A percentile compares a stretch with the other conserved stretches of the same genome.
These are phyloP conservation scores for Nipponacmea schrenckii DNA, from an alignment of 2,888 invertebrate species.

Conservation along the genomic window DNA sequence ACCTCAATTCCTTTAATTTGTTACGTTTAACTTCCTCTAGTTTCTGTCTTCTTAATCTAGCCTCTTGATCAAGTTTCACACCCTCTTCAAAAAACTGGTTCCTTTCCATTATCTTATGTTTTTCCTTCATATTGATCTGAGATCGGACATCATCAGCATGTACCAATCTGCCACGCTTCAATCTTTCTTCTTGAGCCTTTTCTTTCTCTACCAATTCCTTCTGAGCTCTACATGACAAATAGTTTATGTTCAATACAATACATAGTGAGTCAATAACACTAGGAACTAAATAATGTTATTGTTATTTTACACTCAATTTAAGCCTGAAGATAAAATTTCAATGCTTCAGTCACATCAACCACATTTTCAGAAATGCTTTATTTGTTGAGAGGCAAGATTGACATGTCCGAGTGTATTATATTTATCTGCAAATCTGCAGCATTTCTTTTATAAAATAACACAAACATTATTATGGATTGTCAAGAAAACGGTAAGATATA, in stretches of 20 bases:
- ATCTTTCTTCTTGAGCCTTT: constrained; percentile 55
- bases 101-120: constrained; percentile 60
- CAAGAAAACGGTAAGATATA: neutral
- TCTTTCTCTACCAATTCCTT: constrained; percentile 67
- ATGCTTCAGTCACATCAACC: no score
- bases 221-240: constrained; percentile 59
- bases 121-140: constrained; percentile 67
- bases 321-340: neutral
- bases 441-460: no score
- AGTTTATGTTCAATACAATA: neutral
- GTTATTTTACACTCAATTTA: no score
- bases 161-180: constrained; percentile 42
- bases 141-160: constrained; percentile 63
- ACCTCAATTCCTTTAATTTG: constrained; percentile 67
- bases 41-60: constrained; percentile 56
- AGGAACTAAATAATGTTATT: no score
- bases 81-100: constrained; percentile 68
- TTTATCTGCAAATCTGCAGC: no score
- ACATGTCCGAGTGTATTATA: no score
- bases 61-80: constrained; percentile 65
- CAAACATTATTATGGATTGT: no score
- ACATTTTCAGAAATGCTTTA: no score
- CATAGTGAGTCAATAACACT: no score
- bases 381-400: no score
- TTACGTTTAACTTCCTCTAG: constrained; percentile 66